phyloP scores from a whole-genome alignment of 2,888 invertebrate genomes.

The Pyralis farinalis region DNA sequence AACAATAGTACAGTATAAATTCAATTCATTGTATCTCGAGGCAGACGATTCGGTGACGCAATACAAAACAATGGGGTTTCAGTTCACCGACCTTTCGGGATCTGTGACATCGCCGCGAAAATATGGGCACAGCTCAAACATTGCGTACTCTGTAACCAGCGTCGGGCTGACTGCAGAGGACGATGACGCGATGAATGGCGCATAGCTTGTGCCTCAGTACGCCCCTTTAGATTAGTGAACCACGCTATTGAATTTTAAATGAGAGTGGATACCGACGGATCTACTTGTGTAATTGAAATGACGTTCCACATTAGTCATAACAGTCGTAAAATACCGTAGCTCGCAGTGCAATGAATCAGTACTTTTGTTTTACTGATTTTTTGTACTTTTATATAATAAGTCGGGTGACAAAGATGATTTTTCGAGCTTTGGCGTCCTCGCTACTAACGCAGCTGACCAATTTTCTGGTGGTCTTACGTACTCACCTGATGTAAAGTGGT shows the following conservation, averaged over 20 bases:
- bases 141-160: conserved; percentile 35
- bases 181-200: conserved; percentile 60
- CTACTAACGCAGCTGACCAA: too few species aligned
- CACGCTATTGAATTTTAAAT: conserved; percentile 67
- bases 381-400: too few species aligned
- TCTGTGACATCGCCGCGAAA: conserved; percentile 74
- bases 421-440: too few species aligned
- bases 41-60: conserved; percentile 76
- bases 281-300: conserved; percentile 59
- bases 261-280: conserved; percentile 39
- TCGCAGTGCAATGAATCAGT: too few species aligned
- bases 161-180: conserved; percentile 10
- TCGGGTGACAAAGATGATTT: too few species aligned
- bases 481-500: too few species aligned
- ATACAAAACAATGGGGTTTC: conserved; percentile 73
- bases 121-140: conserved; percentile 59
- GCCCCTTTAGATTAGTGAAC: conserved; percentile 64
- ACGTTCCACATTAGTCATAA: conserved; percentile 50
- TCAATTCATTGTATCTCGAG: conserved; percentile 62
- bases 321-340: conserved; percentile 13
- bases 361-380: too few species aligned
- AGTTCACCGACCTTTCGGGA: conserved; percentile 73
- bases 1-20: conserved; percentile 67
- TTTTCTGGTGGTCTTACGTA: too few species aligned
- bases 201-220: conserved; percentile 60